Percentiles rank a stretch among this genome's conserved stretches.
phyloP scores from a whole-genome alignment of 2,113 vertebrate species.

The Uropsilus gracilis region DNA sequence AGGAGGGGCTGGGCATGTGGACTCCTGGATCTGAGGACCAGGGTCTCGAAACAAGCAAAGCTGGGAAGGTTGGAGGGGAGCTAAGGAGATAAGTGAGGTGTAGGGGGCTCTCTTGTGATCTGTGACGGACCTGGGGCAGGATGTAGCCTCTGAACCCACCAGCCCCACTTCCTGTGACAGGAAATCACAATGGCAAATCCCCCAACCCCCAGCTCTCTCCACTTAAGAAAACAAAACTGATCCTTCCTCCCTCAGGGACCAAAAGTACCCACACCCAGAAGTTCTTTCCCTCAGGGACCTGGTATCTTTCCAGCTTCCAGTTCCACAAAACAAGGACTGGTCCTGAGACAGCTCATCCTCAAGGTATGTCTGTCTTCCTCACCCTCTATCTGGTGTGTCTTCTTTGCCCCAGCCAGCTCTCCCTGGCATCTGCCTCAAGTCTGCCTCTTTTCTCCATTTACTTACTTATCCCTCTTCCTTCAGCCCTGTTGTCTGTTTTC shows the following conservation, averaged over 20 bases:
- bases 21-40: not conserved
- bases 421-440: not conserved
- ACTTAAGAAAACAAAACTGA: conserved; percentile 46
- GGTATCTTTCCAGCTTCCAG: not conserved
- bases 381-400: not conserved
- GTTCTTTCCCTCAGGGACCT: not conserved
- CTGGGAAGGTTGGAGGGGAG: not conserved
- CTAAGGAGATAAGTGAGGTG: not conserved
- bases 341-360: not conserved
- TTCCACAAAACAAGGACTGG: accelerated
- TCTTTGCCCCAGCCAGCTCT: not conserved
- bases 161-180: conserved; percentile 82
- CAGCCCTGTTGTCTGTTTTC: not conserved
- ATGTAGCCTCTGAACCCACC: conserved; percentile 73
- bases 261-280: not conserved
- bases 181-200: conserved; percentile 72
- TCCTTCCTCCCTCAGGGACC: not conserved
- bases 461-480: not conserved
- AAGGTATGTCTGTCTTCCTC: not conserved
- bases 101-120: not conserved
- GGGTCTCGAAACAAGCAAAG: not conserved
- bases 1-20: not conserved
- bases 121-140: conserved; percentile 57
- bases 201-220: conserved; percentile 52
- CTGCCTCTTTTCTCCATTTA: not conserved